These are phyloP conservation scores for Chunga burmeisteri DNA, from an alignment of 2,113 vertebrate species.

Conservation along the genomic window DNA sequence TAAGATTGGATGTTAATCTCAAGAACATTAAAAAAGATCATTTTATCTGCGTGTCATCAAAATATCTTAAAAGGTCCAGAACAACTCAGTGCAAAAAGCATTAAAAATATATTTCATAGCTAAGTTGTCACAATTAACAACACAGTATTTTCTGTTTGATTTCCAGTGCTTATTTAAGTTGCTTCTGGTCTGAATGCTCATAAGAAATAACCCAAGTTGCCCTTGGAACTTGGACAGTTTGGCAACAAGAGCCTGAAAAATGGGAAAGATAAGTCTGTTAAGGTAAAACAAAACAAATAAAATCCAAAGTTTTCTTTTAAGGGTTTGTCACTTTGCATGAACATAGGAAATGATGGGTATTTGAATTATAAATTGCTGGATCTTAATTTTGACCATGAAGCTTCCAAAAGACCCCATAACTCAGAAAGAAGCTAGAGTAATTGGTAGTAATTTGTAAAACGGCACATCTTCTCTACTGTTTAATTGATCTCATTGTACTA, in stretches of 20 bases:
- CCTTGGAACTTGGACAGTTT: neutral
- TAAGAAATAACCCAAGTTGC: neutral
- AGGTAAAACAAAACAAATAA: neutral
- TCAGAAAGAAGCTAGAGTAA: slow-evolving; percentile 24
- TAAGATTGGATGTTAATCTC: neutral
- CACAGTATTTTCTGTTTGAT: neutral
- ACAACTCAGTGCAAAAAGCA: neutral
- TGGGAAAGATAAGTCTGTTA: neutral
- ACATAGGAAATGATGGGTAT: neutral
- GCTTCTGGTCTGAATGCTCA: neutral
- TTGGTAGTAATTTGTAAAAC: neutral
- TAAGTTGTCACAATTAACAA: neutral
- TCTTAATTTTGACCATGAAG: neutral
- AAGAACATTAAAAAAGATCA: neutral
- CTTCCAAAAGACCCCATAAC: neutral
- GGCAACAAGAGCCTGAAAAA: neutral
- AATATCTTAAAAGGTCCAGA: neutral
- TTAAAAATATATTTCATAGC: neutral
- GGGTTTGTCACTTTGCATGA: neutral
- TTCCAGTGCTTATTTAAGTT: neutral
- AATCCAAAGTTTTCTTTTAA: neutral
- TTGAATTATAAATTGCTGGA: neutral
- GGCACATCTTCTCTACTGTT: neutral
- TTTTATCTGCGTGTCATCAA: neutral
- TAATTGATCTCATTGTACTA: neutral